Conservation (phyloP, 2,888 invertebrate genomes). For the Bombylius major region DNA sequence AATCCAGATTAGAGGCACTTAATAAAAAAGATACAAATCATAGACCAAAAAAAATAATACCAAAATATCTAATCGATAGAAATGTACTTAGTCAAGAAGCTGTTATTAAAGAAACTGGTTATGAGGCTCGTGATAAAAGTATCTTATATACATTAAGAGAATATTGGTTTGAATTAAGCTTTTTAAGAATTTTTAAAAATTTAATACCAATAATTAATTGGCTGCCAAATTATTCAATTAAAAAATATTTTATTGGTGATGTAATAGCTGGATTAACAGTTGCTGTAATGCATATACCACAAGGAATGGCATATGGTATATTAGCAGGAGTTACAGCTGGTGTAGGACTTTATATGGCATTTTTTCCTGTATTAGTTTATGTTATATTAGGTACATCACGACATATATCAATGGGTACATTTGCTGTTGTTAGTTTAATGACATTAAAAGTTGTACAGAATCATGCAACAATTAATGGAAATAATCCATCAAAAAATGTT, state of each 20-base stretch:
- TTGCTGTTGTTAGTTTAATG: conserved; percentile 77
- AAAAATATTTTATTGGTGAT: conserved; percentile 51
- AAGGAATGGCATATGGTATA: conserved; percentile 63
- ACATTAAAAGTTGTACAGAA: conserved; percentile 57
- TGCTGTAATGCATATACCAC: conserved; percentile 75
- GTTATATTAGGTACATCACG: conserved; percentile 69
- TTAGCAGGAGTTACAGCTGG: conserved; percentile 54
- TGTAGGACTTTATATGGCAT: conserved; percentile 66
- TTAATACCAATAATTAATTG: conserved; percentile 47
- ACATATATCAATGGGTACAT: conserved; percentile 73
- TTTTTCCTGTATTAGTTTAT: conserved; percentile 74
- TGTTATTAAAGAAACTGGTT: conserved; percentile 31
- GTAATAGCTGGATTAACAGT: conserved; percentile 71
- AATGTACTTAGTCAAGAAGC: conserved; percentile 30
- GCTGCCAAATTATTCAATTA: conserved; percentile 49
- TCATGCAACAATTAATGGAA: conserved; percentile 28
- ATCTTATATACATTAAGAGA: conserved; percentile 24
- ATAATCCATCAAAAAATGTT: conserved; percentile 4
- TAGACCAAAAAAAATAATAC: conserved; percentile 17
- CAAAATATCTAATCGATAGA: conserved; percentile 29
- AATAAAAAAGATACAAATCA: background rate
- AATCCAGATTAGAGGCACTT: background rate
- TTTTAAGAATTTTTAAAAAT: conserved; percentile 27
- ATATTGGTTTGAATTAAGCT: conserved; percentile 27
- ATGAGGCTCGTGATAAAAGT: conserved; percentile 32